phyloP scores from a whole-genome alignment of 2,888 invertebrate species.

The Masnerella sp. region DNA sequence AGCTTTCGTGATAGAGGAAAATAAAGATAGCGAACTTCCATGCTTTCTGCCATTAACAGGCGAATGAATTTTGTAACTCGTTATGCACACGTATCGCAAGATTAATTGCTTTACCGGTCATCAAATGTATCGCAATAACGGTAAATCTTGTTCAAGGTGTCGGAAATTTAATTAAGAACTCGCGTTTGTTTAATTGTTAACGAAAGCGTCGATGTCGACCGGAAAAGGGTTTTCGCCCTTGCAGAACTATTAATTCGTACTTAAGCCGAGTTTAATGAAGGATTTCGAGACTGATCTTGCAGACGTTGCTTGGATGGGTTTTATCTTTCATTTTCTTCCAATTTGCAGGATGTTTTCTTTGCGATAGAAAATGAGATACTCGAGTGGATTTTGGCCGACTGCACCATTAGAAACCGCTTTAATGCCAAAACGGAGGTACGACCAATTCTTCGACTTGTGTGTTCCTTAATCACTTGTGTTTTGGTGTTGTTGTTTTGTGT shows the following conservation, averaged over 20 bases:
- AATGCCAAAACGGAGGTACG: conserved; percentile 57
- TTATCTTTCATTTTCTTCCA: conserved; percentile 39
- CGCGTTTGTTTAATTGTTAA: background rate
- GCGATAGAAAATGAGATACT: conserved; percentile 52
- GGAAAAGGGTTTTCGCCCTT: too few species aligned
- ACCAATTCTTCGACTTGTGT: conserved; percentile 38
- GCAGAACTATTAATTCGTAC: conserved; percentile 3
- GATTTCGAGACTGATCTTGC: conserved; percentile 15
- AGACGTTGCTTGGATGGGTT: conserved; percentile 23
- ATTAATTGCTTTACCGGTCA: too few species aligned
- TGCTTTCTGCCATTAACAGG: conserved; percentile 56
- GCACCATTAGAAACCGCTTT: conserved; percentile 47
- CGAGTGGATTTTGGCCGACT: conserved; percentile 42
- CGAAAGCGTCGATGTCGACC: too few species aligned
- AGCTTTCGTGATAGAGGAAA: conserved; percentile 54
- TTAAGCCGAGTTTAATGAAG: conserved; percentile 16
- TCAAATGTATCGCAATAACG: too few species aligned
- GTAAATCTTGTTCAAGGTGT: background rate
- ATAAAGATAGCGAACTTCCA: conserved; percentile 61
- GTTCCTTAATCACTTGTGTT: too few species aligned
- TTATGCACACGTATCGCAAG: conserved; percentile 33
- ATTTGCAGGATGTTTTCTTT: conserved; percentile 56
- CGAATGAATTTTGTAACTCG: conserved; percentile 55
- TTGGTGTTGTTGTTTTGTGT: too few species aligned
- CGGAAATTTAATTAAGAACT: too few species aligned